Conservation (phyloP, 2,888 invertebrate genomes). For the Mythimna lalbum region DNA sequence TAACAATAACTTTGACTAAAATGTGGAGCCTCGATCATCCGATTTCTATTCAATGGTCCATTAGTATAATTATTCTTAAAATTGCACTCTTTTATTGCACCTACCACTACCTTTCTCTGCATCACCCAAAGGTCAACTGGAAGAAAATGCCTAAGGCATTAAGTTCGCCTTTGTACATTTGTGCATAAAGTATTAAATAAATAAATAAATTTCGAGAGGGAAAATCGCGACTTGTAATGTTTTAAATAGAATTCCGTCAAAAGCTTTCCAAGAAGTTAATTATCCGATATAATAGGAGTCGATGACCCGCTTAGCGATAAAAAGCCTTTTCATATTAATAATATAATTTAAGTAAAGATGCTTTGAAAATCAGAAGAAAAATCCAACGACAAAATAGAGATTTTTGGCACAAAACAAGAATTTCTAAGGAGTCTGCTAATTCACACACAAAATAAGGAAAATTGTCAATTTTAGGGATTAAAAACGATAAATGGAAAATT, state of each 20-base stretch:
- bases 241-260: slow-evolving; percentile 38
- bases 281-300: slow-evolving; percentile 41
- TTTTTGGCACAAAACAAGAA: neutral
- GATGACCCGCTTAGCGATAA: slow-evolving; percentile 47
- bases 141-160: too few species aligned
- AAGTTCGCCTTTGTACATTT: too few species aligned
- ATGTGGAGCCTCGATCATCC: too few species aligned
- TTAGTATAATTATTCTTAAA: too few species aligned
- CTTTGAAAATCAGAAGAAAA: slow-evolving; percentile 1
- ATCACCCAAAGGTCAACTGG: too few species aligned
- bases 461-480: too few species aligned
- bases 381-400: neutral
- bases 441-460: neutral
- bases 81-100: too few species aligned
- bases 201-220: neutral
- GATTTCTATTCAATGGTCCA: too few species aligned
- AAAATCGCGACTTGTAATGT: slow-evolving; percentile 31
- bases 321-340: slow-evolving; percentile 48
- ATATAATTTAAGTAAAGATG: slow-evolving; percentile 36
- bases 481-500: too few species aligned
- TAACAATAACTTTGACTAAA: too few species aligned
- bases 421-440: neutral
- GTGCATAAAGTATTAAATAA: too few species aligned
- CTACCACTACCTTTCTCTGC: too few species aligned
- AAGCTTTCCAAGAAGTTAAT: slow-evolving; percentile 55